phyloP scores from a whole-genome alignment of 2,797 vertebrate species.

The Rachycentron canadum region DNA sequence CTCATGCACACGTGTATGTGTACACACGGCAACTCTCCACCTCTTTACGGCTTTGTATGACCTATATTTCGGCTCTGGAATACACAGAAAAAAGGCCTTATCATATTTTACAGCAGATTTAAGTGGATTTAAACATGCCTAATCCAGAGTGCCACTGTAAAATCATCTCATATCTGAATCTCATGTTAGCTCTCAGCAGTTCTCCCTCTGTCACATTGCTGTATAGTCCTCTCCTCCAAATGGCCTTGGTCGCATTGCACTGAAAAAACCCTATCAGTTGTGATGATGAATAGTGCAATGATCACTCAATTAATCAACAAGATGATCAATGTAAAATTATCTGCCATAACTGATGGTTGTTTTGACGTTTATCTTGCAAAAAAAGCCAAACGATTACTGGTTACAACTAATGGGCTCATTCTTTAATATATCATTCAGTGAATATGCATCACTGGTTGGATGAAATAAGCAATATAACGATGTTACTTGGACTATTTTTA shows the following conservation, averaged over 20 bases:
- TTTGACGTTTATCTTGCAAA: not conserved
- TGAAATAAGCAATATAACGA: not conserved
- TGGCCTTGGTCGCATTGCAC: conserved; percentile 12
- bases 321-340: not conserved
- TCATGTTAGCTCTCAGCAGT: conserved; percentile 41
- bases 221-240: conserved; percentile 18
- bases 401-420: not conserved
- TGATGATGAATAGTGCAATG: not conserved
- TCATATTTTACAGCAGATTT: conserved; percentile 62
- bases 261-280: conserved; percentile 9
- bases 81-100: conserved; percentile 43
- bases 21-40: conserved; percentile 39
- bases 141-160: conserved; percentile 66
- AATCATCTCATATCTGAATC: conserved; percentile 52
- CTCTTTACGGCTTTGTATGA: conserved; percentile 57
- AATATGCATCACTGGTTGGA: not conserved
- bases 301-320: not conserved
- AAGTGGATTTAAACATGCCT: conserved; percentile 70
- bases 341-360: not conserved
- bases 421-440: not conserved
- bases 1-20: conserved; percentile 29
- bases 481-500: not conserved
- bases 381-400: not conserved
- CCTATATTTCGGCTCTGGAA: conserved; percentile 64
- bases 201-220: not conserved